Conservation (phyloP, 2,797 vertebrate species). For the Gila robusta region DNA sequence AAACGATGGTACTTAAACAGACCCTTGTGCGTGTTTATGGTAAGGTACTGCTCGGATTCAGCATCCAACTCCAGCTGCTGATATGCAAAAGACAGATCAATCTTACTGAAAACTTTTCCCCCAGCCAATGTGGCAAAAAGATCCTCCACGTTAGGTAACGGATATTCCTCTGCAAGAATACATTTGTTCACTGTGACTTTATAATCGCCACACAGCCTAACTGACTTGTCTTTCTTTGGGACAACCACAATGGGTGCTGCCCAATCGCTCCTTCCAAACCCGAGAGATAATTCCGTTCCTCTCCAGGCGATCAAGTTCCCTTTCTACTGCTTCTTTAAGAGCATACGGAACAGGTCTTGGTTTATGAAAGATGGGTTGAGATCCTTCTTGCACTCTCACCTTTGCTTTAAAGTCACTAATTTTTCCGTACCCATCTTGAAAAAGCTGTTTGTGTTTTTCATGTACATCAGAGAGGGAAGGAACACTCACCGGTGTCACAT, state of each 20-base stretch:
- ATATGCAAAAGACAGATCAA: neutral
- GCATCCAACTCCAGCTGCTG: neutral
- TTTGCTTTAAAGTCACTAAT: slow-evolving; percentile 31
- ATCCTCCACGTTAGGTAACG: neutral
- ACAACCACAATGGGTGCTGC: neutral
- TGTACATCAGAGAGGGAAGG: neutral
- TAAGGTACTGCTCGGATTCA: neutral
- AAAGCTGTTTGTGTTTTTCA: neutral
- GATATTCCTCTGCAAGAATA: neutral
- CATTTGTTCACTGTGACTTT: too few species aligned
- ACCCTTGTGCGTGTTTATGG: neutral
- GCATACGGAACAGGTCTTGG: slow-evolving; percentile 37
- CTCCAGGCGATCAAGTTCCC: slow-evolving; percentile 37
- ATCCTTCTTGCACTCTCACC: neutral
- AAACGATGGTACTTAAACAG: neutral
- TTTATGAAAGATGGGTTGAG: slow-evolving; percentile 22
- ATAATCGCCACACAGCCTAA: too few species aligned
- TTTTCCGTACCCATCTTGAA: neutral
- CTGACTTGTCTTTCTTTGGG: too few species aligned
- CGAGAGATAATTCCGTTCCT: too few species aligned
- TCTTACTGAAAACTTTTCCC: neutral
- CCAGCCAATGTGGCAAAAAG: neutral
- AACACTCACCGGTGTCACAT: neutral
- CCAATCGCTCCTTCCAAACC: slow-evolving; percentile 10
- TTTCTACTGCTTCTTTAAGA: slow-evolving; percentile 40